These are phyloP conservation scores for Eupithecia inturbata DNA, from an alignment of 2,888 invertebrate species.

Conservation along the genomic window DNA sequence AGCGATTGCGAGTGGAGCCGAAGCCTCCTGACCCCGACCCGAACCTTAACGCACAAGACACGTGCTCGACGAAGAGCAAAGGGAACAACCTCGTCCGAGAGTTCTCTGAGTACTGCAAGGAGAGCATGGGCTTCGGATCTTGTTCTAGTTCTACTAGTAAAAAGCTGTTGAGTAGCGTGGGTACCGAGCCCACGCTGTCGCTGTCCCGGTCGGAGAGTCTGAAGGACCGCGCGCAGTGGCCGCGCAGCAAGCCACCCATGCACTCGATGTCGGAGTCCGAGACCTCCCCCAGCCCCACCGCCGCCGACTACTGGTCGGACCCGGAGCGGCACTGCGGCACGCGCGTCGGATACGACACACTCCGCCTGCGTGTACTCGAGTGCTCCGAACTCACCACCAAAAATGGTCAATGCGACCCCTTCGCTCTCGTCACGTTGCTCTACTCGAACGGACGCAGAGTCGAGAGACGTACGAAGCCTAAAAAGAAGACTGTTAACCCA, in stretches of 20 bases:
- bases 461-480: slow-evolving; percentile 91
- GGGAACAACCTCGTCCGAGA: slow-evolving; percentile 73
- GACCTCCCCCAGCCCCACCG: slow-evolving; percentile 73
- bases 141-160: slow-evolving; percentile 80
- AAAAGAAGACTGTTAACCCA: slow-evolving; percentile 95
- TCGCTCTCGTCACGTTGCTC: slow-evolving; percentile 90
- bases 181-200: slow-evolving; percentile 73
- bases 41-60: slow-evolving; percentile 60
- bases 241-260: slow-evolving; percentile 74
- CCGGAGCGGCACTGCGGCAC: slow-evolving; percentile 79
- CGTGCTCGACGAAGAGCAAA: slow-evolving; percentile 67
- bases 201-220: slow-evolving; percentile 79
- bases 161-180: slow-evolving; percentile 70
- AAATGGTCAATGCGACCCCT: slow-evolving; percentile 96
- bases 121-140: slow-evolving; percentile 78
- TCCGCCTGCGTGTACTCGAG: slow-evolving; percentile 89
- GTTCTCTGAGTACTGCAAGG: slow-evolving; percentile 78
- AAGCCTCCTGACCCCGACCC: slow-evolving; percentile 77
- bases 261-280: slow-evolving; percentile 75
- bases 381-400: slow-evolving; percentile 95
- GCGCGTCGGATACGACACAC: slow-evolving; percentile 75
- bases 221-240: slow-evolving; percentile 77
- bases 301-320: slow-evolving; percentile 81
- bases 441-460: slow-evolving; percentile 92
- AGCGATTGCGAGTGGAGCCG: slow-evolving; percentile 80